Base-by-base conservation (phyloP, 2,113 vertebrate genomes). In the Maccullochella peelii region DNA sequence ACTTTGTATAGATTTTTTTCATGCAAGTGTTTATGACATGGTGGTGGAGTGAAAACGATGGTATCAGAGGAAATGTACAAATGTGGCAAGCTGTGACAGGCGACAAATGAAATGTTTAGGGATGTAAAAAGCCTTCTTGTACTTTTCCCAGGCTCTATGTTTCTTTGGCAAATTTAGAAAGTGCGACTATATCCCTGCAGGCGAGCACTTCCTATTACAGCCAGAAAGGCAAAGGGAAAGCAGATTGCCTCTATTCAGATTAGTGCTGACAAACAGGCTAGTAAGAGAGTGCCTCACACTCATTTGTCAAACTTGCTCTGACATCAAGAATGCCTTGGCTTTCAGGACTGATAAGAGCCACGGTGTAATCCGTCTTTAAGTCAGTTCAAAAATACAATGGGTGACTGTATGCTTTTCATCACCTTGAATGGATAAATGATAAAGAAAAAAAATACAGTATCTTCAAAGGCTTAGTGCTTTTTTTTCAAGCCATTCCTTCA, bases 281-380 rank as follows among this genome's bases (percentile, higher is more conserved):
- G 83, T 73, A 88, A 58, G 86, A 86, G 84, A 79, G 59, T 4
- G 49, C 77, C 78, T 72, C 14, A 20, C 50, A 33, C 87, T 89
- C 84, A 87, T 94, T 92, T 86, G 86, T 92, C 91, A 94, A 88
- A 88, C 70, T 82, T 80, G 77, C 63, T 76, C 74, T 85, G 87
- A 92, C 85, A 87, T 83, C 85, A 86, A 85, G 87, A 91, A 90
- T 90, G 82, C 86, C 71, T 38, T 62, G 86, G 86, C 88, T 91
- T 88, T 92, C 77, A 88, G 86, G 67, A 83, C 88, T 77, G 91
- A 92, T 93, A 90, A 89, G 81, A 87, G 80, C 54, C 1, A 36
- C 7, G 23, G 16, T 73, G 79, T 85, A 82, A 94, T 93, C 87
- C 47, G 61, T 93, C 90, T 92, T 90, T 14, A 67, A 84, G 74